phyloP scores from a whole-genome alignment of 2,113 vertebrate species.

The Stigmatopora argus region DNA sequence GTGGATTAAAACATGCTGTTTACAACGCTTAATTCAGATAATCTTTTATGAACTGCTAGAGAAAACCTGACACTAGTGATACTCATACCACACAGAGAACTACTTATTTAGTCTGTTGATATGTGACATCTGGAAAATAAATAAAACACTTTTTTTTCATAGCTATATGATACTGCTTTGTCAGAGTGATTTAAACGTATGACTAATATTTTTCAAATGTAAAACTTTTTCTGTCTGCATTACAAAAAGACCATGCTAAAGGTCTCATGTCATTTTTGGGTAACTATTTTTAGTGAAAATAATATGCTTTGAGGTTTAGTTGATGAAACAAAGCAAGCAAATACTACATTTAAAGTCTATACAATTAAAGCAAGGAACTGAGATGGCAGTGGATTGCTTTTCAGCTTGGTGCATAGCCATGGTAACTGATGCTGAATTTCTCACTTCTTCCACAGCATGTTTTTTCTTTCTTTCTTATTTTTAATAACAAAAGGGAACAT shows the following conservation, averaged over 20 bases:
- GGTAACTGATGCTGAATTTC: slow-evolving; percentile 3
- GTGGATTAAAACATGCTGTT: too few species aligned
- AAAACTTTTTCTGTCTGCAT: background rate
- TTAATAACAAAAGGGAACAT: background rate
- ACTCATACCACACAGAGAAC: too few species aligned
- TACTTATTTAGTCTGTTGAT: too few species aligned
- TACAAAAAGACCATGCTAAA: background rate
- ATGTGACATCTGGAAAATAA: background rate
- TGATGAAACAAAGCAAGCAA: background rate
- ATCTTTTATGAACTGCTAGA: too few species aligned
- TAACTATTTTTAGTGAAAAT: background rate
- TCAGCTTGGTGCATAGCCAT: background rate
- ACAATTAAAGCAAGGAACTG: background rate
- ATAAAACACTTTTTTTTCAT: background rate
- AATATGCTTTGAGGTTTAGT: background rate
- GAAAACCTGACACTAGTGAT: too few species aligned
- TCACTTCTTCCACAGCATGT: background rate
- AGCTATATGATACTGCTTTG: background rate
- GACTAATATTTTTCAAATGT: background rate
- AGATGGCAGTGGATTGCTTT: background rate
- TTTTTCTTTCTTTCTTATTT: too few species aligned
- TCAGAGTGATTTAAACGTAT: background rate
- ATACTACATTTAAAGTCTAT: background rate
- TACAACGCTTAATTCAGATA: too few species aligned
- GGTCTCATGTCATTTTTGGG: background rate